Evolutionary conservation across 2,113 vertebrate species (phyloP).

Genomic region (Stictonetta naevosa): DNA sequence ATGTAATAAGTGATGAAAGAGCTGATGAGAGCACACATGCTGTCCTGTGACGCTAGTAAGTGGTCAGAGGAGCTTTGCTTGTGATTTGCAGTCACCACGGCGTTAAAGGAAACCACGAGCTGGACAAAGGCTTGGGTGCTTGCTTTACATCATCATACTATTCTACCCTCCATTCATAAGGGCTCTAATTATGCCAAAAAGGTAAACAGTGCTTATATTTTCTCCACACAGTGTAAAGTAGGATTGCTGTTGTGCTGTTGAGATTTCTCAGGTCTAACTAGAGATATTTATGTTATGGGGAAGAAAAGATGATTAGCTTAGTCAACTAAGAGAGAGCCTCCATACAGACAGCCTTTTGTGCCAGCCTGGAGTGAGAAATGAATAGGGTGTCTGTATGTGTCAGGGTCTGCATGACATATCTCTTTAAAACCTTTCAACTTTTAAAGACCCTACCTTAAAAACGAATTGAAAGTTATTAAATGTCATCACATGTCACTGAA

Average conservation of each 20-base stretch:
- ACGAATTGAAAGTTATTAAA: neutral
- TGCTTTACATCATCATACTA: neutral
- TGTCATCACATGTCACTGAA: neutral
- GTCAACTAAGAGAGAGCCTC: neutral
- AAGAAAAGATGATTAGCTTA: neutral
- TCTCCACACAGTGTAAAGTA: neutral
- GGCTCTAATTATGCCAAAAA: neutral
- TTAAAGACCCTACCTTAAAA: neutral
- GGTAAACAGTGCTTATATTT: neutral
- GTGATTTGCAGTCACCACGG: neutral
- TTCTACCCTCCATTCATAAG: neutral
- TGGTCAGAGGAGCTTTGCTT: neutral
- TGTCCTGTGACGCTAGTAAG: neutral
- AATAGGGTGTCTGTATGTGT: neutral
- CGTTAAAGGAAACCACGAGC: neutral
- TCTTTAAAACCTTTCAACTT: neutral
- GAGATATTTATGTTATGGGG: neutral
- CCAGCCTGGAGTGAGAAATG: neutral
- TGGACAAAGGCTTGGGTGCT: neutral
- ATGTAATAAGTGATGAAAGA: accelerated
- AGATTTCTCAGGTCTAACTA: neutral
- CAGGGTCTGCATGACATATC: neutral
- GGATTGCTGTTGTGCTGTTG: neutral
- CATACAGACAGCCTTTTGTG: neutral
- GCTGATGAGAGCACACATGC: accelerated